These are phyloP conservation scores for Watsonalla cultraria DNA, from an alignment of 2,888 invertebrate genomes.

Conservation along the genomic window DNA sequence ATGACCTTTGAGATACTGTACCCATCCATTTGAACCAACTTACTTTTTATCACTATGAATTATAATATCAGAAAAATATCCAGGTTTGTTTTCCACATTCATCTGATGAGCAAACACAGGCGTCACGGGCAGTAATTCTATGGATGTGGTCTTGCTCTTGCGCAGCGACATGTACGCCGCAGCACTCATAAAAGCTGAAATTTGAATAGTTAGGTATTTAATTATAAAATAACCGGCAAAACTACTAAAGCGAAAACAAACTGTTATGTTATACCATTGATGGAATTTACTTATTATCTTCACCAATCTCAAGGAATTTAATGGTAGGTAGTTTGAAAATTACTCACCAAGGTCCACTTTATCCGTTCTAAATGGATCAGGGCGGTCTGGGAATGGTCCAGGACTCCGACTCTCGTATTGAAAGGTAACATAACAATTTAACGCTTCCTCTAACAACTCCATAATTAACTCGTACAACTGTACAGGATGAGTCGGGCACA, in stretches of 20 bases:
- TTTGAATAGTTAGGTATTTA: not conserved
- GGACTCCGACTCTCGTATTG: conserved; percentile 79
- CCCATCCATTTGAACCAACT: conserved; percentile 16
- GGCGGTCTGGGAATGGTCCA: conserved; percentile 69
- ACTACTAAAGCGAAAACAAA: not conserved
- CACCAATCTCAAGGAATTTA: not conserved
- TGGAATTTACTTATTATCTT: too few species aligned
- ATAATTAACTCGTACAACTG: conserved; percentile 78
- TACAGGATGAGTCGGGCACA: conserved; percentile 81
- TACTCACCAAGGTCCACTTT: conserved; percentile 78
- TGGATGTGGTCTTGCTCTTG: conserved; percentile 46
- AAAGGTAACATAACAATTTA: conserved; percentile 69
- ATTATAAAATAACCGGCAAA: not conserved
- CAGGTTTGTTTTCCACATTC: conserved; percentile 70
- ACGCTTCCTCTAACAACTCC: conserved; percentile 73
- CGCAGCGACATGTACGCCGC: conserved; percentile 73
- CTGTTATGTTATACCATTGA: too few species aligned
- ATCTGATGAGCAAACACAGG: conserved; percentile 78
- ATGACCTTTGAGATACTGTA: not conserved
- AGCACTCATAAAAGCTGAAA: conserved; percentile 79
- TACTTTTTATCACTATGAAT: conserved; percentile 79
- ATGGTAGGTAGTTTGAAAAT: not conserved
- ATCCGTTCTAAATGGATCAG: conserved; percentile 75
- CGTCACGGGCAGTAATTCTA: conserved; percentile 77
- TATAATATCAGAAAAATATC: conserved; percentile 81